Evolutionary conservation across 2,113 vertebrate genomes (phyloP).

Genomic region (Oreochromis tanganicae): DNA sequence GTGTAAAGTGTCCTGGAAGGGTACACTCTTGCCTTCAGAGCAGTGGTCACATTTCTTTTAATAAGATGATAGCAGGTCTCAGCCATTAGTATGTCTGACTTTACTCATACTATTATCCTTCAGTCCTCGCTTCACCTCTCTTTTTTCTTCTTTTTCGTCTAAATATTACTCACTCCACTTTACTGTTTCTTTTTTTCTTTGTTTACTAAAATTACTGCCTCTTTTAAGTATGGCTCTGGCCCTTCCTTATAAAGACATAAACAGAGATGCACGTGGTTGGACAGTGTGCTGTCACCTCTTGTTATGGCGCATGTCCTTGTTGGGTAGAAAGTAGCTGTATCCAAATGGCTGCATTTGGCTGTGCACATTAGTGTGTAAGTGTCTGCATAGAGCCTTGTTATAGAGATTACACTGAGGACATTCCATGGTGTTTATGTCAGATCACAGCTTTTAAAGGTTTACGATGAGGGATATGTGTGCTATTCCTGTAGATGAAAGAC

Average conservation of each 20-base stretch:
- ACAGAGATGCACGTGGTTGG: background rate
- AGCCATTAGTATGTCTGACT: background rate
- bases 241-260: background rate
- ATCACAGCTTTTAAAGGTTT: conserved; percentile 8
- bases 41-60: conserved; percentile 18
- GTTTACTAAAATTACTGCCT: background rate
- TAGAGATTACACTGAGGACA: background rate
- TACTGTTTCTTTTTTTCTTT: background rate
- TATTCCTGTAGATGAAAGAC: conserved; percentile 13
- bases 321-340: background rate
- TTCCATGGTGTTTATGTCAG: conserved; percentile 32
- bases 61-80: background rate
- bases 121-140: background rate
- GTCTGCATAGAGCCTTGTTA: background rate
- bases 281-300: background rate
- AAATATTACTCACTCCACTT: background rate
- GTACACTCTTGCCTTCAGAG: background rate
- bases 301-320: background rate
- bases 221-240: background rate
- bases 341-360: background rate
- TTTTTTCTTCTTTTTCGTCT: background rate
- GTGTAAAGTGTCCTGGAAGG: conserved; percentile 17
- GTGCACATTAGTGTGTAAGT: background rate
- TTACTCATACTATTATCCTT: background rate
- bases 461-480: conserved; percentile 24